These are phyloP conservation scores for Rhinichthys klamathensis DNA, from an alignment of 2,113 vertebrate species.

Conservation along the genomic window DNA sequence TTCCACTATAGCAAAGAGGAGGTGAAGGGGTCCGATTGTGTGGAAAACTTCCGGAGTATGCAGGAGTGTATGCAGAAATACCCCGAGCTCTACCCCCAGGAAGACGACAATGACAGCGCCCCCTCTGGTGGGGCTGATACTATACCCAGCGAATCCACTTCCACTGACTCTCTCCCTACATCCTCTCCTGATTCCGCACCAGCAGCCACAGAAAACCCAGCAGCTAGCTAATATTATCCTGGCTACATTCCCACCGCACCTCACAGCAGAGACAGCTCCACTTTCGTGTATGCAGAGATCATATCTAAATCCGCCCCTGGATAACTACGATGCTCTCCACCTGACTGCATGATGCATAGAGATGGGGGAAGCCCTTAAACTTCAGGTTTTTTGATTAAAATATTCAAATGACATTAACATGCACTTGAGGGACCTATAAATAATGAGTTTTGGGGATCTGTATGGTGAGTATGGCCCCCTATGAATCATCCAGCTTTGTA, in stretches of 20 bases:
- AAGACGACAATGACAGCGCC: slow-evolving; percentile 81
- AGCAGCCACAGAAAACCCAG: slow-evolving; percentile 61
- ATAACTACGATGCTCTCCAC: not conserved
- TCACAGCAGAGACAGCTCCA: slow-evolving; percentile 3
- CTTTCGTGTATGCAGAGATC: slow-evolving; percentile 11
- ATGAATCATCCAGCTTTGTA: not conserved
- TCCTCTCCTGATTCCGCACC: slow-evolving; percentile 48
- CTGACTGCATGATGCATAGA: not conserved
- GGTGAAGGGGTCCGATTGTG: slow-evolving; percentile 93
- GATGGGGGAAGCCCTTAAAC: not conserved
- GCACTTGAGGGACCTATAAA: slow-evolving; percentile 7
- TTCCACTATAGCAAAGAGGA: slow-evolving; percentile 96
- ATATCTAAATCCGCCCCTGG: slow-evolving; percentile 3
- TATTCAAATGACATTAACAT: not conserved
- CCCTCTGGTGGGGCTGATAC: slow-evolving; percentile 51
- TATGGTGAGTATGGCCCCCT: not conserved
- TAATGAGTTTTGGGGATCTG: not conserved
- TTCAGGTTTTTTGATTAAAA: not conserved
- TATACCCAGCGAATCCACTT: not conserved
- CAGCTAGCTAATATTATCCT: slow-evolving; percentile 66
- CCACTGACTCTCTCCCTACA: slow-evolving; percentile 50
- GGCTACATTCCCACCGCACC: slow-evolving; percentile 2
- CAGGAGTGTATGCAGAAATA: slow-evolving; percentile 98
- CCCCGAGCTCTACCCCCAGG: slow-evolving; percentile 95
- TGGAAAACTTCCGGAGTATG: slow-evolving; percentile 92